Evolutionary conservation across 2,888 invertebrate genomes (phyloP).

Genomic region (Philhelius pedissequus): DNA sequence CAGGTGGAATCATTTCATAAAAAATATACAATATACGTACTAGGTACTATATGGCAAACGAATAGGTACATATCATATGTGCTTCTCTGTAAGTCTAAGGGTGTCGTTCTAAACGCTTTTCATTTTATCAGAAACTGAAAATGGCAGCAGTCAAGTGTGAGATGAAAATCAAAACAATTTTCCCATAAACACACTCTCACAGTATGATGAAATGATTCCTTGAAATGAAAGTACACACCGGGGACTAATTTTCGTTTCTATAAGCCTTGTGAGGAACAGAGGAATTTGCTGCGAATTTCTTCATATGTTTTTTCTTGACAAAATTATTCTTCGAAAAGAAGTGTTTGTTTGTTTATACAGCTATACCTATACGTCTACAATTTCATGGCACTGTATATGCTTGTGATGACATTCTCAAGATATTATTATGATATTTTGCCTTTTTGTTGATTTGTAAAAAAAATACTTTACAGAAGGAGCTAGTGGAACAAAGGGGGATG

Average conservation of each 20-base stretch:
- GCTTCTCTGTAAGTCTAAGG: not conserved
- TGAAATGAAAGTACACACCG: not conserved
- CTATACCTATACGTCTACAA: not conserved
- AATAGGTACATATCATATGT: not conserved
- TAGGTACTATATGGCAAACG: not conserved
- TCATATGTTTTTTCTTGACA: not conserved
- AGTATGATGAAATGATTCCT: not conserved
- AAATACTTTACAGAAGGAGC: not conserved
- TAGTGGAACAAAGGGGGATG: not conserved
- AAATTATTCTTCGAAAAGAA: not conserved
- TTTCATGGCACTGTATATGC: not conserved
- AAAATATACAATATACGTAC: too few species aligned
- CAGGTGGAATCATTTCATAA: too few species aligned
- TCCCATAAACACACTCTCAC: not conserved
- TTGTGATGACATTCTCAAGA: not conserved
- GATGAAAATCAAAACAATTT: slow-evolving; percentile 9
- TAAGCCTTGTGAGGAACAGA: not conserved
- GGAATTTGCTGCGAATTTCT: not conserved
- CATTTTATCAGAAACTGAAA: slow-evolving; percentile 7
- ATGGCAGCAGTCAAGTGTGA: slow-evolving; percentile 13
- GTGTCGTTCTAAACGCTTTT: not conserved
- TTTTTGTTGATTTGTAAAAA: slow-evolving; percentile 7
- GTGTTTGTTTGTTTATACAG: not conserved
- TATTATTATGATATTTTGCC: not conserved
- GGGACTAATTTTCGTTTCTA: slow-evolving; percentile 6